Percentiles rank a stretch among this genome's conserved stretches.
Evolutionary conservation across 2,113 vertebrate genomes (phyloP).

Genomic region (Erythrolamprus reginae): DNA sequence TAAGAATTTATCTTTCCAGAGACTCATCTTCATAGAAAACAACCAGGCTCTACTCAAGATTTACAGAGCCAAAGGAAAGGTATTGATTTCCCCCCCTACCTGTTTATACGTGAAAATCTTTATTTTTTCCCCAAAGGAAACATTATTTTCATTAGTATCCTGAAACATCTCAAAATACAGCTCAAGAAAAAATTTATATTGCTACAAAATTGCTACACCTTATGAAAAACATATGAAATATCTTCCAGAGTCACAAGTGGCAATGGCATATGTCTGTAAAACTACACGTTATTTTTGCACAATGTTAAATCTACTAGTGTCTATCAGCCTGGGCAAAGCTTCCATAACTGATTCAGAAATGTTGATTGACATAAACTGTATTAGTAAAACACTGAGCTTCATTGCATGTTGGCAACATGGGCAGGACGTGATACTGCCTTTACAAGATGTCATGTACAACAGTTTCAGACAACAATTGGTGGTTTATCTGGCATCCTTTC

Average conservation of each 20-base stretch:
- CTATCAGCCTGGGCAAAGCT: not conserved
- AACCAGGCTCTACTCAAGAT: constrained; percentile 65
- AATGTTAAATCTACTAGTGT: not conserved
- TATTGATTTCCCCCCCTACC: constrained; percentile 73
- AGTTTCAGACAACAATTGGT: not conserved
- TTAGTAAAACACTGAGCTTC: not conserved
- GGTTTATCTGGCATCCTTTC: not conserved
- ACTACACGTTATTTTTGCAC: not conserved
- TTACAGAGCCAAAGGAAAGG: constrained; percentile 68
- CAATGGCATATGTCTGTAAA: not conserved
- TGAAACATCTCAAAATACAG: constrained; percentile 79
- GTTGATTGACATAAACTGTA: not conserved
- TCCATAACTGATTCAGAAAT: not conserved
- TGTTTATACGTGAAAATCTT: constrained; percentile 80
- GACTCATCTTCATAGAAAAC: constrained; percentile 71
- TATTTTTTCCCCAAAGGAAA: constrained; percentile 70
- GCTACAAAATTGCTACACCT: constrained; percentile 13
- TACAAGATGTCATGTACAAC: not conserved
- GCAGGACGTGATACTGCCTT: not conserved
- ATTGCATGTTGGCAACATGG: not conserved
- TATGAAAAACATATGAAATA: not conserved
- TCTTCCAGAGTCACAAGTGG: not conserved
- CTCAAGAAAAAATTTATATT: constrained; percentile 66
- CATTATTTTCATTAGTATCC: constrained; percentile 81
- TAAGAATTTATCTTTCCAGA: constrained; percentile 70